These are phyloP conservation scores for Caenorhabditis remanei DNA, from an alignment of 1,140 invertebrate species.

Conservation along the genomic window DNA sequence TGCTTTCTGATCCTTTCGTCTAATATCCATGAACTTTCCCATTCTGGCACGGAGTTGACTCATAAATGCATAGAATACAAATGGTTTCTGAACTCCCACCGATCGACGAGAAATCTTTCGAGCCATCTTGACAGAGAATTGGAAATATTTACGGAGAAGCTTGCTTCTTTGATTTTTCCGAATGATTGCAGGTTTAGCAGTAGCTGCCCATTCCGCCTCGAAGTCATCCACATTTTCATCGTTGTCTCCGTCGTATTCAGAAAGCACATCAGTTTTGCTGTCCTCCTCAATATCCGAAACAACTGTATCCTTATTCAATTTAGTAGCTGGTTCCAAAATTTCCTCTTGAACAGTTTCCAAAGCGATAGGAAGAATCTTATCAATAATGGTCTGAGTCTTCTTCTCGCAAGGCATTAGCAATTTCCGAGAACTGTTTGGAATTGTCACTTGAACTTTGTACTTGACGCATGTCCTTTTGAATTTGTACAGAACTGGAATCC, in stretches of 20 bases:
- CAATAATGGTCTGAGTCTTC: too few relatives aligned
- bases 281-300: neutral
- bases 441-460: slow-evolving; percentile 6
- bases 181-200: neutral
- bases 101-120: neutral
- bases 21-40: neutral
- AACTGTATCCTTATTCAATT: neutral
- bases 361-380: neutral
- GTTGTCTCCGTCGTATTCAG: slow-evolving; percentile 1
- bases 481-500: slow-evolving; percentile 3
- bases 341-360: neutral
- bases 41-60: slow-evolving; percentile 4
- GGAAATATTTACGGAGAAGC: neutral
- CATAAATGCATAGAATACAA: slow-evolving; percentile 14
- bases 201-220: neutral
- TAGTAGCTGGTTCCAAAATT: neutral
- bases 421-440: neutral
- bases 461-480: slow-evolving; percentile 28
- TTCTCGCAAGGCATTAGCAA: too few relatives aligned
- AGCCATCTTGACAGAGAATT: slow-evolving; percentile 13
- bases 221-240: neutral
- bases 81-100: neutral
- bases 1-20: neutral
- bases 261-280: neutral
- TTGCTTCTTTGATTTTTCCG: neutral